Evolutionary conservation across 1,140 invertebrate species (phyloP), one percentile per base, ranked within the genome.

Genomic region (Nasonia giraulti): DNA sequence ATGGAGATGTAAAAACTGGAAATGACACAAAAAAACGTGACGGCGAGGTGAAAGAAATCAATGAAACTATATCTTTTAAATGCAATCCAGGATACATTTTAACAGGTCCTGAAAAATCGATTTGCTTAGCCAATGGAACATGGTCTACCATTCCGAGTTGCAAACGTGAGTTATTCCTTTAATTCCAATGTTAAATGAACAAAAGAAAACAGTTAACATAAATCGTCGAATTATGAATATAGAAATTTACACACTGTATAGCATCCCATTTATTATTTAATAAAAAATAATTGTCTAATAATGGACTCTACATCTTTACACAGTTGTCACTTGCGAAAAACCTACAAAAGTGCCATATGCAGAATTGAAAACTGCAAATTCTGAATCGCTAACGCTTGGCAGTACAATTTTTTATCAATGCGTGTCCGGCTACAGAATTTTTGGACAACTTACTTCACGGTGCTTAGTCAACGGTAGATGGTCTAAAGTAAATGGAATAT

Each of bases 391-490:
- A 86, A 88, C 87, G 37, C 92, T 92, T 85, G 93, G 92, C 20
- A 90, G 92, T 84, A 90, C 91, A 78, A 88, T 93, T n/a, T 90
- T 85, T 33, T 94, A 94, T 86, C 85, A 90, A 68, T 95, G 94
- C 87, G 82, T 90, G 17, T 88, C 91, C 14, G 94, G 94, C 1
- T 94, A 93, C 85, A 89, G 88, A 85, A 88, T 93, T 68, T 90
- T 91, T 73, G 95, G 94, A 0, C 93, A 94, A 87, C 87, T 93
- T 77, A 89, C 87, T 62, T 87, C 93, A 5, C 89, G 89, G 12
- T 96, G 95, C 90, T 88, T 92, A 14, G 85, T 91, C 7, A 93
- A 91, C 85, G 92, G 93, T 31, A 93, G 90, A 33, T 96, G 95
- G 95, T 93, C 93, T 3, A 87, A 88, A 85, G 92, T 94, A 20